Conservation (phyloP, 2,797 vertebrate genomes). For the Lepus oiostolus region DNA sequence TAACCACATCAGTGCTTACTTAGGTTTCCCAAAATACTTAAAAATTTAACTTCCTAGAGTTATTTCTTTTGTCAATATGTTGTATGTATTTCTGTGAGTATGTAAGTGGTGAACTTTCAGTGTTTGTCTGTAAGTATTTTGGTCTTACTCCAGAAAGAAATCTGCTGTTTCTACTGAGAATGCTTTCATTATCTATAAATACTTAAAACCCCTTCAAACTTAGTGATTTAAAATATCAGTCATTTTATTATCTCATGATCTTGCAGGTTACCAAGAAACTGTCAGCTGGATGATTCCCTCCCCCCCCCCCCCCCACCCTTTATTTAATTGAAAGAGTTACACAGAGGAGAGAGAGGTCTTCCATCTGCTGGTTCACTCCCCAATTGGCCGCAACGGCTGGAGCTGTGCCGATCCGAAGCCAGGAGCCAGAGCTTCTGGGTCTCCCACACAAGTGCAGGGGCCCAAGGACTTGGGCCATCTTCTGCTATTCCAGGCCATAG, state of each 20-base stretch:
- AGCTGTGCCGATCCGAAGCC: no score
- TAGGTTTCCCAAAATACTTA: constrained; percentile 33
- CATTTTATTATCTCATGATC: background rate
- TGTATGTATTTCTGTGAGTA: constrained; percentile 39
- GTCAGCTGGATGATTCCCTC: background rate
- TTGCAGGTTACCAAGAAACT: background rate
- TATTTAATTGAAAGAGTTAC: no score
- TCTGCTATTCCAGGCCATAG: no score
- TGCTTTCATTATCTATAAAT: background rate
- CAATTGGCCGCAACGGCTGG: no score
- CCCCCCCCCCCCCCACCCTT: no score
- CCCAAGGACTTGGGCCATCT: no score
- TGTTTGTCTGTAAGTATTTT: constrained; percentile 47
- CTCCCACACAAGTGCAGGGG: no score
- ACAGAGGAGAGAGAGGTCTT: no score
- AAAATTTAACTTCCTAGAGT: constrained; percentile 49
- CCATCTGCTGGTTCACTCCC: no score
- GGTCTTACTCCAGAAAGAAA: constrained; percentile 52
- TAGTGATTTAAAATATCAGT: constrained; percentile 42
- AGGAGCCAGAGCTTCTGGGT: no score
- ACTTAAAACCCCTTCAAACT: constrained; percentile 29
- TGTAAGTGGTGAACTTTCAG: background rate
- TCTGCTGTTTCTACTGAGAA: constrained; percentile 14
- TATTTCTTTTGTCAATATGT: constrained; percentile 7
- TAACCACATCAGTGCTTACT: constrained; percentile 3